phyloP scores from a whole-genome alignment of 37 sponge, comb jelly and placozoan species.

The Diacarnus erythraeanus region DNA sequence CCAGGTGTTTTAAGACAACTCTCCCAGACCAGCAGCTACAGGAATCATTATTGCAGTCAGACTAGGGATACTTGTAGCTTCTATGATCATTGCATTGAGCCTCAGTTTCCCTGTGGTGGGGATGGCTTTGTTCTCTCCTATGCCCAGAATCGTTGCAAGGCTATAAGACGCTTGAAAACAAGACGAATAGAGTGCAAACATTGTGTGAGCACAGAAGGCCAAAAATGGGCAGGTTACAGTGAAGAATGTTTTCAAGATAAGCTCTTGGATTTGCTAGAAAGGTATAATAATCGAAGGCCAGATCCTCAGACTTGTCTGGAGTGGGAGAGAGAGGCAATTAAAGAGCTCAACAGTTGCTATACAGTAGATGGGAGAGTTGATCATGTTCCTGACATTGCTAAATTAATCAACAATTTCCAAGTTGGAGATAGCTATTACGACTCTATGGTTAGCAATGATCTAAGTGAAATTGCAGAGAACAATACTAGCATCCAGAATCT shows the following conservation, averaged over 20 bases:
- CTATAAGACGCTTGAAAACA: neutral
- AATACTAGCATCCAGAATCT: no score
- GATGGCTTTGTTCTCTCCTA: slow-evolving; percentile 50
- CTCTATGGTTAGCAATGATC: slow-evolving; percentile 3
- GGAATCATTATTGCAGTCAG: neutral
- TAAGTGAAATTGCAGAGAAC: neutral
- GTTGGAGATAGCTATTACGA: slow-evolving; percentile 23
- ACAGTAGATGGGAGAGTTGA: neutral
- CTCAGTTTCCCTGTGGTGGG: slow-evolving; percentile 20
- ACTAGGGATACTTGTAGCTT: slow-evolving; percentile 29
- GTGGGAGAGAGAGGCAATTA: slow-evolving; percentile 48
- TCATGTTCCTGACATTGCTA: neutral
- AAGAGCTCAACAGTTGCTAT: slow-evolving; percentile 49
- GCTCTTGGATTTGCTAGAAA: slow-evolving; percentile 20
- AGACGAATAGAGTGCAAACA: neutral
- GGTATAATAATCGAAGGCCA: neutral
- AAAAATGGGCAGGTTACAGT: slow-evolving; percentile 18
- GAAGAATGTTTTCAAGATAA: slow-evolving; percentile 61
- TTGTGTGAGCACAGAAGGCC: neutral
- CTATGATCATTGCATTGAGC: slow-evolving; percentile 61
- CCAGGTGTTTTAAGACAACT: neutral
- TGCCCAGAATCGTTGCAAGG: slow-evolving; percentile 41
- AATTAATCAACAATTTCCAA: neutral
- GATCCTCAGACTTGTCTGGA: slow-evolving; percentile 46
- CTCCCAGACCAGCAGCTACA: neutral